A percentile compares a stretch with the other conserved stretches of the same genome.
Evolutionary conservation across 2,888 invertebrate genomes (phyloP).

Genomic region (Bellardia pandia): DNA sequence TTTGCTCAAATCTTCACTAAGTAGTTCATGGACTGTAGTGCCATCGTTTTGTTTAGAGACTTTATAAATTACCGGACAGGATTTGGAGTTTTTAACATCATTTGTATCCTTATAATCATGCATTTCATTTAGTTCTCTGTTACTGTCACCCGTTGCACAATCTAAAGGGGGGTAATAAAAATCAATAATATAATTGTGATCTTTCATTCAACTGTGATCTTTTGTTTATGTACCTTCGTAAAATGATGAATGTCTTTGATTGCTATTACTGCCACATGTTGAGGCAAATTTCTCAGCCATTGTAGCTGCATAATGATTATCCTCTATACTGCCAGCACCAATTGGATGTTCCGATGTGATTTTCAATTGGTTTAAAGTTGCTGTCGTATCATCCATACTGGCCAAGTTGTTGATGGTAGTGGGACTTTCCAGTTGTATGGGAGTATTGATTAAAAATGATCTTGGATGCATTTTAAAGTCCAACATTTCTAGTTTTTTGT

Average conservation of each 20-base stretch:
- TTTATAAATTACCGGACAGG: conserved; percentile 83
- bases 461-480: conserved; percentile 78
- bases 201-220: background rate
- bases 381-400: conserved; percentile 52
- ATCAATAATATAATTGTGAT: background rate
- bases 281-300: conserved; percentile 63
- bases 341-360: conserved; percentile 73
- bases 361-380: conserved; percentile 75
- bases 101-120: conserved; percentile 78
- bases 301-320: conserved; percentile 77
- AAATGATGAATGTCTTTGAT: conserved; percentile 64
- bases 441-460: conserved; percentile 72
- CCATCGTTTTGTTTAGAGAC: conserved; percentile 81
- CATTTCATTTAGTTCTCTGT: conserved; percentile 76
- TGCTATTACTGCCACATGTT: conserved; percentile 3
- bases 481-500: conserved; percentile 77
- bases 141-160: conserved; percentile 60
- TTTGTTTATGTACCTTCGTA: conserved; percentile 58
- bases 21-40: conserved; percentile 80
- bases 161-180: conserved; percentile 26
- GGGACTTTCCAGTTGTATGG: conserved; percentile 62
- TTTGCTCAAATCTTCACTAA: conserved; percentile 77
- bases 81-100: conserved; percentile 81
- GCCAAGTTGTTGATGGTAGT: conserved; percentile 61
- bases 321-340: conserved; percentile 79